Evolutionary conservation across 2,797 vertebrate species (phyloP), one percentile per base, ranked within the genome.

Genomic region (Myripristis jacobus): DNA sequence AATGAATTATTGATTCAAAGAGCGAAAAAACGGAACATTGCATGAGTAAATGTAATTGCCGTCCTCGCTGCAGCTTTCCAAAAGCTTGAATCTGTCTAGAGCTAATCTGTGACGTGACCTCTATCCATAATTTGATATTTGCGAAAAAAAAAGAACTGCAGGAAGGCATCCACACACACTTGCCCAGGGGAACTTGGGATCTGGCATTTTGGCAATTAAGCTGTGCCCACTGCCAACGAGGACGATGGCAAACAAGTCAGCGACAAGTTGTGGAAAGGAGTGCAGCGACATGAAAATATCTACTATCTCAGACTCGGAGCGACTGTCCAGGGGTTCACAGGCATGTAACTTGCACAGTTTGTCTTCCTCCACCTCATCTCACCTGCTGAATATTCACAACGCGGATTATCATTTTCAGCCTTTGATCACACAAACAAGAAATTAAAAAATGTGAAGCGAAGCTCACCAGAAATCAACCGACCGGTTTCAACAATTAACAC

Each of bases 1-100:
- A 82, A 91, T 88, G 56, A 91, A 87, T 85, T 89, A 91, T 89
- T 83, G 87, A 92, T 83, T 70, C 48, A 79, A 80, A 69, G 63
- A 64, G 70, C 70, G 70, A 75, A 75, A 43, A 87, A 82, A 81
- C 70, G 51, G 65, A 86, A 80, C 48, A 4, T 66, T 63, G 76
- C 71, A 72, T 57, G 66, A 83, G 76, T 68, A 71, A 84, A 86
- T 77, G 84, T 81, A 87, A 90, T 82, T 75, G 84, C 85, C 50
- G 62, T 77, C 78, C 70, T 82, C 22, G 59, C 66, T 69, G 77
- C 27, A 4, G 67, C 65, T 76, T 75, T 84, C 54, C 47, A 75
- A 77, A 76, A 68, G 68, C 66, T 80, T 4, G 52, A 84, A 74
- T 82, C 74, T 54, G 54, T 77, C 75, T 36, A 50, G 13, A 69